phyloP scores from a whole-genome alignment of 1,140 invertebrate species.

The Drosophila tropicalis region DNA sequence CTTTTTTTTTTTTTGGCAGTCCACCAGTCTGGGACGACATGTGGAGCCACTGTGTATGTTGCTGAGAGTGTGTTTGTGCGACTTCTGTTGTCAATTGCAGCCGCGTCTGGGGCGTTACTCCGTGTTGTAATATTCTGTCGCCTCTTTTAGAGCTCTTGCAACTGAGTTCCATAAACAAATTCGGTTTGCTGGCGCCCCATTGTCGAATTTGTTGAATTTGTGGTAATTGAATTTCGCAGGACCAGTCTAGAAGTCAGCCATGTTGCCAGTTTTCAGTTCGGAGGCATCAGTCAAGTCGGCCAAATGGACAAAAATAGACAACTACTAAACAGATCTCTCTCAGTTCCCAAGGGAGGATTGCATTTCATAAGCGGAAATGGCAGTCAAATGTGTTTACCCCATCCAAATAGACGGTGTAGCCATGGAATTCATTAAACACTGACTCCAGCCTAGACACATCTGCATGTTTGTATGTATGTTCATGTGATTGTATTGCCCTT shows the following conservation, averaged over 20 bases:
- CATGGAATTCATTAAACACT: constrained; percentile 59
- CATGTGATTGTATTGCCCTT: no score
- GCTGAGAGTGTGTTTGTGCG: neutral
- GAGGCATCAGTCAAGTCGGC: neutral
- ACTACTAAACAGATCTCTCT: constrained; percentile 30
- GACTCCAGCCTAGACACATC: constrained; percentile 15
- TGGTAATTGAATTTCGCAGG: constrained; percentile 64
- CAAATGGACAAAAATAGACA: constrained; percentile 16
- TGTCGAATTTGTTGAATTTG: constrained; percentile 31
- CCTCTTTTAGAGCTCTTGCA: constrained; percentile 14
- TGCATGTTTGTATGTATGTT: neutral
- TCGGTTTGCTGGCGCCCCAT: constrained; percentile 59
- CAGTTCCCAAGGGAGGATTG: constrained; percentile 1
- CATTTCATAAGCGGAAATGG: constrained; percentile 73
- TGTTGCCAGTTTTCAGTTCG: constrained; percentile 5
- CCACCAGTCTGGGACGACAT: constrained; percentile 62
- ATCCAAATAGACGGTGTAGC: constrained; percentile 47
- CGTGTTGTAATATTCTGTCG: constrained; percentile 40
- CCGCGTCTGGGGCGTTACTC: constrained; percentile 42
- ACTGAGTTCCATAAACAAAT: constrained; percentile 42
- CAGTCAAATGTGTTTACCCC: constrained; percentile 67
- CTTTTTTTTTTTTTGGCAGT: constrained; percentile 48
- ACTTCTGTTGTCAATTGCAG: constrained; percentile 65
- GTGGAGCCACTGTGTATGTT: constrained; percentile 45
- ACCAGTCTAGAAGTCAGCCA: neutral